A percentile compares a stretch with the other conserved stretches of the same genome.
Evolutionary conservation across 2,113 vertebrate species (phyloP).

Genomic region (Myotis davidii): DNA sequence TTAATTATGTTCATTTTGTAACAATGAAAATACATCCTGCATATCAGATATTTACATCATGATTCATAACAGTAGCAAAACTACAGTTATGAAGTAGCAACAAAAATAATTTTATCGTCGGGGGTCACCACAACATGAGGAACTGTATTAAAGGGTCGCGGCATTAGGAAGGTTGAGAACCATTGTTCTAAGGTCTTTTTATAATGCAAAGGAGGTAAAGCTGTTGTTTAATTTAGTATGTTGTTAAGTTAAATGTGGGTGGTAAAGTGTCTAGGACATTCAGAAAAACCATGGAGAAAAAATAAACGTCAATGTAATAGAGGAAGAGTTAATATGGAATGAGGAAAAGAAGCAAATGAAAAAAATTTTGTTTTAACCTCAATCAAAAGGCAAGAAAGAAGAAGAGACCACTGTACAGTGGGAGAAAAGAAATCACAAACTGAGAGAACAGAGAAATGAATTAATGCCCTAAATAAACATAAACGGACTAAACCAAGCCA

Average conservation of each 20-base stretch:
- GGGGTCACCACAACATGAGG: no score
- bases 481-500: not conserved
- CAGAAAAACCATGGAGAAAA: not conserved
- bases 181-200: not conserved
- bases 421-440: not conserved
- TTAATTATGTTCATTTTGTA: no score
- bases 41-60: no score
- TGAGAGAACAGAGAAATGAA: not conserved
- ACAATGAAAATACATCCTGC: no score
- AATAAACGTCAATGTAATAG: not conserved
- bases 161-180: no score
- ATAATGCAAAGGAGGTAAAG: not conserved
- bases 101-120: no score
- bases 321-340: not conserved
- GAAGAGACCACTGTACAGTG: not conserved
- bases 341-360: not conserved
- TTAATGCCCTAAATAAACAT: not conserved
- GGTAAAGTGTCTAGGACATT: not conserved
- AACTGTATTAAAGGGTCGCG: no score
- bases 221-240: not conserved
- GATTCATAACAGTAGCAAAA: no score
- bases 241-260: not conserved
- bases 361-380: not conserved
- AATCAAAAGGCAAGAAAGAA: not conserved
- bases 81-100: no score